Conservation (phyloP, 2,797 vertebrate species). For the Sebastes iracundus region DNA sequence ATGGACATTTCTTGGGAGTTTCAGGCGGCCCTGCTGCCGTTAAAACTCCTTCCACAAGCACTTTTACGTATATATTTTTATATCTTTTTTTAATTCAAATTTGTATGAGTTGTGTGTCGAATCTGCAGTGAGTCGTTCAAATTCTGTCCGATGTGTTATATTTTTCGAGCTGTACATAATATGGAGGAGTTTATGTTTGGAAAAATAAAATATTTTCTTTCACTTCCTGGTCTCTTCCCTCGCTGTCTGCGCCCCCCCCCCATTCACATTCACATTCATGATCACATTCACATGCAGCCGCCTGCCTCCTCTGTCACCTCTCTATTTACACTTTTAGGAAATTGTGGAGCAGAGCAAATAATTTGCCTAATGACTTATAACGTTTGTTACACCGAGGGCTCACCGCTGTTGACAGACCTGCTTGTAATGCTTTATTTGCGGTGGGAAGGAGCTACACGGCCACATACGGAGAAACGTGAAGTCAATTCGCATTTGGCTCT, state of each 20-base stretch:
- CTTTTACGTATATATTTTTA: slow-evolving; percentile 76
- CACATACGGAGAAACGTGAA: slow-evolving; percentile 52
- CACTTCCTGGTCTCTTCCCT: slow-evolving; percentile 12
- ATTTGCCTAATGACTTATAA: slow-evolving; percentile 66
- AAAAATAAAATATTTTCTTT: slow-evolving; percentile 81
- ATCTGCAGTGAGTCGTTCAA: background rate
- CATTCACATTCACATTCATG: slow-evolving; percentile 60
- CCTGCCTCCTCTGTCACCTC: slow-evolving; percentile 33
- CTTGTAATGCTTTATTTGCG: slow-evolving; percentile 63
- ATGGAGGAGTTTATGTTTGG: slow-evolving; percentile 72
- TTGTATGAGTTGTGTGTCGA: slow-evolving; percentile 31
- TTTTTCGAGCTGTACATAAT: slow-evolving; percentile 76
- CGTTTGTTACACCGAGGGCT: slow-evolving; percentile 29
- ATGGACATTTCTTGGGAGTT: slow-evolving; percentile 46
- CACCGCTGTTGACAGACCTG: slow-evolving; percentile 29
- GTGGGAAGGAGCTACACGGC: slow-evolving; percentile 50
- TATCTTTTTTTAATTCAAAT: slow-evolving; percentile 48
- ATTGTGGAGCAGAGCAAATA: slow-evolving; percentile 49
- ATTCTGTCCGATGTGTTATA: slow-evolving; percentile 60
- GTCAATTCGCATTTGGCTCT: slow-evolving; percentile 45
- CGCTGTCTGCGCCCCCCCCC: background rate
- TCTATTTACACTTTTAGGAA: slow-evolving; percentile 57
- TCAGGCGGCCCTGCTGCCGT: slow-evolving; percentile 7
- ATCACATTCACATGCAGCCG: slow-evolving; percentile 54
- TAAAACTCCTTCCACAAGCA: slow-evolving; percentile 70